Evolutionary conservation across 1,140 invertebrate genomes (phyloP), one percentile per base, ranked within the genome.

Genomic region (Sitobion miscanthi): DNA sequence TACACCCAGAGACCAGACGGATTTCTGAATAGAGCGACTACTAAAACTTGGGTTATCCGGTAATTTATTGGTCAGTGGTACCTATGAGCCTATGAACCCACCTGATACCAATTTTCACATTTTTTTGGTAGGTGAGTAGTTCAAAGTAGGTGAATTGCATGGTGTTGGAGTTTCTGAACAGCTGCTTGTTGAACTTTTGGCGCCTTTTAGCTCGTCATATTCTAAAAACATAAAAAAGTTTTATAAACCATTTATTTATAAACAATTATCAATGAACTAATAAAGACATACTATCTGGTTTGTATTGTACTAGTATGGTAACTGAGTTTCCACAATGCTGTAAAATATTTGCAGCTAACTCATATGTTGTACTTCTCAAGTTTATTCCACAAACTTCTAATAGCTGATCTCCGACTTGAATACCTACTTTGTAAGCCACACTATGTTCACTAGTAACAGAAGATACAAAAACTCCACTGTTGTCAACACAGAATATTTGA

Each of bases 351-450:
- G 98, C 98, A 9, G 99, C 99, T 38, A 98, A 96, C 94, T 98
- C 97, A 95, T 99, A 98, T 1, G 98, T 99, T 49, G 98, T 98
- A 94, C 97, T 98, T 62, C 99, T 96, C 98, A 99, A 99, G 95
- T 99, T 99, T 94, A 99, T 99, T 6, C 99, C 99, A 96, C 99
- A 99, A 9, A 99, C 98, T 96, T 99, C 99, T 82, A 99, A 96
- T 88, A 99, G 95, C 95, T 99, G 99, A 96, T 99, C 99, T n/a
- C 99, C 99, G 94, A 99, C 97, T 91, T 90, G 93, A 38, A 94
- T 77, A 30, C 94, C 94, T 47, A 98, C 98, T 95, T 98, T 97
- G 93, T 97, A 98, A 20, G 99, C 99, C 87, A 99, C 95, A 94
- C 98, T 99, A 95, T 99, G 97, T 94, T 99, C 98, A 94, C 97